Conservation (phyloP, 2,888 invertebrate species). For the Dicranocentrus wangi region DNA sequence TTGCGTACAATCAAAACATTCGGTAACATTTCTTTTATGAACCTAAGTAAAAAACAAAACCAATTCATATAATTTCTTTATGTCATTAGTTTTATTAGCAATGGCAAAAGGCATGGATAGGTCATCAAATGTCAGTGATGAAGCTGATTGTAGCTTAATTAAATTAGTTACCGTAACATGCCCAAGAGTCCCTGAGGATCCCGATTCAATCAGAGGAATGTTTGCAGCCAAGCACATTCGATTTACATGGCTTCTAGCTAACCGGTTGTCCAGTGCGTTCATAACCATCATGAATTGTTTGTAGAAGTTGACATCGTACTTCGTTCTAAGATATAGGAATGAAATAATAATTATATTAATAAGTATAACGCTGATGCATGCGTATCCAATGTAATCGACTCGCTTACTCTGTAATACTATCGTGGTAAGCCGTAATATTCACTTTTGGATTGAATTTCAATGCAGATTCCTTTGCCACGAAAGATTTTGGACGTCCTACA, state of each 20-base stretch:
- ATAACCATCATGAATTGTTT: slow-evolving; percentile 92
- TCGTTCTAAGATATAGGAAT: slow-evolving; percentile 80
- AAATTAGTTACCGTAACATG: slow-evolving; percentile 80
- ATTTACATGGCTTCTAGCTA: slow-evolving; percentile 98
- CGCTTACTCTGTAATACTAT: slow-evolving; percentile 91
- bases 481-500: slow-evolving; percentile 97
- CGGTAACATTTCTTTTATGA: slow-evolving; percentile 90
- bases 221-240: slow-evolving; percentile 97
- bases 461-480: slow-evolving; percentile 92
- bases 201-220: slow-evolving; percentile 95
- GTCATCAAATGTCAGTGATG: neutral
- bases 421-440: slow-evolving; percentile 91
- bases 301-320: slow-evolving; percentile 93
- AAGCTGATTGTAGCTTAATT: neutral
- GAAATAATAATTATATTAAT: slow-evolving; percentile 42
- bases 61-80: neutral
- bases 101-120: neutral
- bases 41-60: slow-evolving; percentile 76
- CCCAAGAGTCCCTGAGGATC: slow-evolving; percentile 97
- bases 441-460: slow-evolving; percentile 90
- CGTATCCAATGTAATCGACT: neutral
- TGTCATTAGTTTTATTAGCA: neutral
- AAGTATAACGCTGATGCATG: too few relatives aligned
- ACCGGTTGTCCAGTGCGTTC: slow-evolving; percentile 97
- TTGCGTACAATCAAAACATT: slow-evolving; percentile 97